Percentiles rank a stretch among this genome's conserved stretches.
Evolutionary conservation across 2,888 invertebrate genomes (phyloP).

Genomic region (Entomobrya proxima): DNA sequence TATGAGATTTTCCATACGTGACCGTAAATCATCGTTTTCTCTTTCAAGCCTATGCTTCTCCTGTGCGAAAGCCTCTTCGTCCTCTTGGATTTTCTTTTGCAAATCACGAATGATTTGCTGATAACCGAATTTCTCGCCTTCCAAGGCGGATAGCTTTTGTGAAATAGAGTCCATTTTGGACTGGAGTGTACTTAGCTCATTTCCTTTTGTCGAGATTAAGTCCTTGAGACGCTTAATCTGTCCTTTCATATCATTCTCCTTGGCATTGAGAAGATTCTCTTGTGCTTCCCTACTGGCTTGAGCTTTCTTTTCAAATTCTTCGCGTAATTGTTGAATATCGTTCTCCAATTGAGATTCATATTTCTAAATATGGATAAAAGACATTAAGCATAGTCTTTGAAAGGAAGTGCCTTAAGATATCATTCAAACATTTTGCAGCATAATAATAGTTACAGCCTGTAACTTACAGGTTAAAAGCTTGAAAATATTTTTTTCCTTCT

Average conservation of each 20-base stretch:
- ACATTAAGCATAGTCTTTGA: neutral
- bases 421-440: neutral
- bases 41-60: conserved; percentile 64
- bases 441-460: neutral
- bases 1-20: conserved; percentile 70
- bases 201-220: conserved; percentile 58
- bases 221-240: conserved; percentile 71
- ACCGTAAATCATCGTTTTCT: conserved; percentile 70
- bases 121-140: conserved; percentile 69
- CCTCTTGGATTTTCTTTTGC: conserved; percentile 70
- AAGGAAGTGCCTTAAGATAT: neutral
- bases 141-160: conserved; percentile 67
- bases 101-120: conserved; percentile 71
- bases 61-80: conserved; percentile 63
- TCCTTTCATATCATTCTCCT: conserved; percentile 68
- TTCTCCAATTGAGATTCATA: conserved; percentile 71
- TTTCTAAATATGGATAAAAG: conserved; percentile 51
- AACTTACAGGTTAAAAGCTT: neutral
- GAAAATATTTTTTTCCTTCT: too few species aligned
- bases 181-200: conserved; percentile 63
- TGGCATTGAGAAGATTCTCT: conserved; percentile 65
- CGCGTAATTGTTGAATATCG: conserved; percentile 67
- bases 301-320: conserved; percentile 71
- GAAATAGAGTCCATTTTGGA: conserved; percentile 68
- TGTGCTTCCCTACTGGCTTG: conserved; percentile 70